A percentile compares a stretch with the other conserved stretches of the same genome.
These are phyloP conservation scores for Campoletis sonorensis DNA, from an alignment of 1,140 invertebrate genomes.

Conservation along the genomic window DNA sequence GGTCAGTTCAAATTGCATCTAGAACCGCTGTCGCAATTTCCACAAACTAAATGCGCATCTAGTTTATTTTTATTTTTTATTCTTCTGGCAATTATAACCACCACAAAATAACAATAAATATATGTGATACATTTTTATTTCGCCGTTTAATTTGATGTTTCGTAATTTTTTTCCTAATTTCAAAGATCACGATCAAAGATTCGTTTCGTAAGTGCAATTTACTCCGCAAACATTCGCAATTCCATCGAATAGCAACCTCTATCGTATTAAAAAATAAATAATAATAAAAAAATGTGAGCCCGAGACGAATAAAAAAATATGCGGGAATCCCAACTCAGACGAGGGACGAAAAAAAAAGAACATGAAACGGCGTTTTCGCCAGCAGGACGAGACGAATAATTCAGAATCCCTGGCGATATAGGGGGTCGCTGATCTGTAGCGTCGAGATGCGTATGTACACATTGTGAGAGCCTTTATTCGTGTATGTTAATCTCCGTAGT, in stretches of 20 bases:
- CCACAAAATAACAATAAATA: too few relatives aligned
- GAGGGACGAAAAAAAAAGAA: background rate
- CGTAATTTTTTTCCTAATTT: too few relatives aligned
- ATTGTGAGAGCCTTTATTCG: background rate
- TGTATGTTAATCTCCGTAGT: slow-evolving; percentile 1
- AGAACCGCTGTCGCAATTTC: background rate
- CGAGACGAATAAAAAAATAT: background rate
- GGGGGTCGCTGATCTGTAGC: slow-evolving; percentile 21
- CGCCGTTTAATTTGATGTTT: too few relatives aligned
- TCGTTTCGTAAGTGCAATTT: too few relatives aligned
- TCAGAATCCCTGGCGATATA: slow-evolving; percentile 27
- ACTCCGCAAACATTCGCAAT: too few relatives aligned
- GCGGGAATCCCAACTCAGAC: background rate
- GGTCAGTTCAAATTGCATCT: slow-evolving; percentile 37
- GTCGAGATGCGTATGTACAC: background rate
- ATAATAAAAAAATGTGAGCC: background rate
- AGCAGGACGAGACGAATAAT: slow-evolving; percentile 40
- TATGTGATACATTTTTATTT: too few relatives aligned
- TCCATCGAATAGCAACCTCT: background rate
- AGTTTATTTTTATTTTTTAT: background rate
- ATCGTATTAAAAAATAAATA: slow-evolving; percentile 15
- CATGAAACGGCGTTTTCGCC: slow-evolving; percentile 2
- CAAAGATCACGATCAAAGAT: too few relatives aligned
- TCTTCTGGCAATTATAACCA: too few relatives aligned
- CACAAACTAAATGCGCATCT: background rate